phyloP scores from a whole-genome alignment of 2,888 invertebrate species.

The Eupithecia pulchellata region DNA sequence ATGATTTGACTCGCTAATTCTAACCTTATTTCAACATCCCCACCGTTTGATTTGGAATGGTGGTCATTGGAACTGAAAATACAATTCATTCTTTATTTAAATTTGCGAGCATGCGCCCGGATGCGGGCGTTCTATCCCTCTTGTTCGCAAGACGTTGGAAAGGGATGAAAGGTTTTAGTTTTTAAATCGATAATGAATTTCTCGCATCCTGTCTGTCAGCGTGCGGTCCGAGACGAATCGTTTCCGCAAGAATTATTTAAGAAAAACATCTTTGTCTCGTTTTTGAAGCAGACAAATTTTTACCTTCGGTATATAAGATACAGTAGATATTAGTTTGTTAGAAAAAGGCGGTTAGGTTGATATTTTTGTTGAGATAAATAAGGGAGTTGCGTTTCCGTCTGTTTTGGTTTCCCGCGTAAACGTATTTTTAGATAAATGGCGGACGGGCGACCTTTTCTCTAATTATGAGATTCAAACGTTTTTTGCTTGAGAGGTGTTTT shows the following conservation, averaged over 20 bases:
- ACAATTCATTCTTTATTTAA: conserved; percentile 24
- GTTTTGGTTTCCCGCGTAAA: conserved; percentile 78
- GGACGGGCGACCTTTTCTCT: conserved; percentile 49
- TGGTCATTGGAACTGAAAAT: neutral
- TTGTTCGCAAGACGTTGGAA: conserved; percentile 41
- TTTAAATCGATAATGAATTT: conserved; percentile 79
- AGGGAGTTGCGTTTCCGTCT: conserved; percentile 73
- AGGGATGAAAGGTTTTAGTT: conserved; percentile 58
- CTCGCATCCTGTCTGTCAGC: conserved; percentile 81
- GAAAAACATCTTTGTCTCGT: conserved; percentile 25
- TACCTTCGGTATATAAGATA: conserved; percentile 19
- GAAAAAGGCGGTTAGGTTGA: conserved; percentile 42
- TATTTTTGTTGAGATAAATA: conserved; percentile 59
- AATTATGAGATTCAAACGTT: conserved; percentile 41
- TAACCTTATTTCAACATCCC: fast-evolving
- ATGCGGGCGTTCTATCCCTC: conserved; percentile 59
- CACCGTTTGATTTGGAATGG: conserved; percentile 27
- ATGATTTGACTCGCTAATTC: conserved; percentile 29
- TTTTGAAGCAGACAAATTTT: conserved; percentile 27
- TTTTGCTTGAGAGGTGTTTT: conserved; percentile 43
- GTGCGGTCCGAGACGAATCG: conserved; percentile 81
- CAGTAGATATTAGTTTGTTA: conserved; percentile 34
- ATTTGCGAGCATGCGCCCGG: conserved; percentile 61
- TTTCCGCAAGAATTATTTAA: conserved; percentile 63
- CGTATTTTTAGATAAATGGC: conserved; percentile 62